Conservation (phyloP, 1,140 invertebrate species). For the Wiebesia pumilae region DNA sequence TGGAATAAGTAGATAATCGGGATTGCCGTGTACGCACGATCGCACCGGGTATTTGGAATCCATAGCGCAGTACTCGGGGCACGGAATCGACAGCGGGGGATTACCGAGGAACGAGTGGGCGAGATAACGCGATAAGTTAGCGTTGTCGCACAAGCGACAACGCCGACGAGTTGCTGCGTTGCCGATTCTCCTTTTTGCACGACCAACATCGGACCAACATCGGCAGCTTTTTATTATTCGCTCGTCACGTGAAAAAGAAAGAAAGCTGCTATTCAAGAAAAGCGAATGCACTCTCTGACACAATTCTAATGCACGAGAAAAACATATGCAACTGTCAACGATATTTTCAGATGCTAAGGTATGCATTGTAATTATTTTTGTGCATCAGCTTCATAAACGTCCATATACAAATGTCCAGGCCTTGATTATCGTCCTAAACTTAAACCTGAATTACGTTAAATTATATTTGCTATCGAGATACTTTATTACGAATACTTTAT, state of each 20-base stretch:
- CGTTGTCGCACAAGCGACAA: constrained; percentile 59
- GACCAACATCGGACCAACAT: background rate
- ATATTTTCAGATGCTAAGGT: too few species aligned
- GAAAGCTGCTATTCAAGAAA: constrained; percentile 31
- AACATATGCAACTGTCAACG: background rate
- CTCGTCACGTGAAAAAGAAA: background rate
- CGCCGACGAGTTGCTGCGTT: constrained; percentile 51
- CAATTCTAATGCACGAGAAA: background rate
- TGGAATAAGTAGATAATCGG: constrained; percentile 47
- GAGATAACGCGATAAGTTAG: constrained; percentile 46
- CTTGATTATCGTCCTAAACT: too few species aligned
- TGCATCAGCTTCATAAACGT: too few species aligned
- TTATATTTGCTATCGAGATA: too few species aligned
- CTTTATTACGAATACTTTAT: too few species aligned
- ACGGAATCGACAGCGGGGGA: constrained; percentile 34
- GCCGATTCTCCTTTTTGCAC: constrained; percentile 50
- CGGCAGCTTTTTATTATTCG: background rate
- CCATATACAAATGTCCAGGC: too few species aligned
- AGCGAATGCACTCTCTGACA: constrained; percentile 9
- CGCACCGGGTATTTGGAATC: constrained; percentile 37
- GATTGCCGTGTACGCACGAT: constrained; percentile 30
- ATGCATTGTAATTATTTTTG: too few species aligned
- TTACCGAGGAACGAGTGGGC: constrained; percentile 37
- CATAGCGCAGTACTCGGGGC: constrained; percentile 14
- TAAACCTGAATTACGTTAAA: too few species aligned